Conservation (phyloP, 2,797 vertebrate species). For the Ficedula albicollis region DNA sequence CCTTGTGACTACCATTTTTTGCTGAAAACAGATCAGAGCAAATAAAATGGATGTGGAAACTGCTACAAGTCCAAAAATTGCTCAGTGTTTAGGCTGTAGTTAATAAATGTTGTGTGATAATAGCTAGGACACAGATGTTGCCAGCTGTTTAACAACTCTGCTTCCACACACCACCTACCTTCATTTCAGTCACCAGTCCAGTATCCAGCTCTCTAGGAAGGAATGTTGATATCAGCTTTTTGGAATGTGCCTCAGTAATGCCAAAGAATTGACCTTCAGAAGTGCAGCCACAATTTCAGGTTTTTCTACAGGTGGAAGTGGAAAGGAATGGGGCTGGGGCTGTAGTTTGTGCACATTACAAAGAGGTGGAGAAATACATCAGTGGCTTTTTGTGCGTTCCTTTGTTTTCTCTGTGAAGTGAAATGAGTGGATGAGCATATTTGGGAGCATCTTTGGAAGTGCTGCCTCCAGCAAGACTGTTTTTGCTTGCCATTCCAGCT, state of each 20-base stretch:
- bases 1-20: background rate
- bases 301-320: background rate
- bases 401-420: background rate
- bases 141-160: slow-evolving; percentile 15
- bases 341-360: background rate
- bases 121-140: slow-evolving; percentile 52
- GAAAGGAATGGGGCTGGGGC: background rate
- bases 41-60: slow-evolving; percentile 6
- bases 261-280: slow-evolving; percentile 2
- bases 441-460: background rate
- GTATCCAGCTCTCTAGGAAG: slow-evolving; percentile 30
- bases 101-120: background rate
- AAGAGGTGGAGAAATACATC: background rate
- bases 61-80: background rate
- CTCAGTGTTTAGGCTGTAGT: background rate
- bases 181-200: background rate
- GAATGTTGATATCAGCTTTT: slow-evolving; percentile 22
- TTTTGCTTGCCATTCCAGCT: slow-evolving; percentile 31
- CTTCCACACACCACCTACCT: slow-evolving; percentile 10
- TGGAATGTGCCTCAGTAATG: slow-evolving; percentile 34
- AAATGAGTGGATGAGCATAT: background rate
- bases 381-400: background rate
- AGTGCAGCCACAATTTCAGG: background rate
- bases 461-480: background rate
- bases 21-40: background rate